These are phyloP conservation scores for Ditylenchus weischeri DNA, from an alignment of 2,888 invertebrate genomes.

Conservation along the genomic window DNA sequence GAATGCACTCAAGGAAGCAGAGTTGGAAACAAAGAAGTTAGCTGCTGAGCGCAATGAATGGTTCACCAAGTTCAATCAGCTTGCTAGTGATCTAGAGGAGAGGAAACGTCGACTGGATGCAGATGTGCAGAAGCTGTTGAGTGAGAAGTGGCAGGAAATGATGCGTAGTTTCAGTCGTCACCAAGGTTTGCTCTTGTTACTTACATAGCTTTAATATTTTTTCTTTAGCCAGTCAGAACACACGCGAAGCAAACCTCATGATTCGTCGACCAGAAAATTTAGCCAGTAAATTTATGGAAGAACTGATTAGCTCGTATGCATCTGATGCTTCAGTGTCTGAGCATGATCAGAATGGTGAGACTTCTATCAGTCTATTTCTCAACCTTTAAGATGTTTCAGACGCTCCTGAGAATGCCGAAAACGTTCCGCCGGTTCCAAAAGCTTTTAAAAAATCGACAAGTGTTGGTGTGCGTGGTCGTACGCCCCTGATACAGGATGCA, in stretches of 20 bases:
- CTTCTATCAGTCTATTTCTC: not conserved
- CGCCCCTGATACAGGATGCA: not conserved
- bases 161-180: not conserved
- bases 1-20: conserved; percentile 1
- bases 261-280: conserved; percentile 5
- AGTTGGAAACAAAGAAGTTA: conserved; percentile 4
- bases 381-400: not conserved
- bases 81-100: not conserved
- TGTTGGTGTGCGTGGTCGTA: not conserved
- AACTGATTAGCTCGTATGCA: not conserved
- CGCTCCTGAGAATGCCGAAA: not conserved
- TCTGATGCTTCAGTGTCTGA: not conserved
- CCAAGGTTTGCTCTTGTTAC: not conserved
- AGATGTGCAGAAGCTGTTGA: conserved; percentile 3
- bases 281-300: not conserved
- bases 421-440: not conserved
- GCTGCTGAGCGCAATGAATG: conserved; percentile 3
- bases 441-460: not conserved
- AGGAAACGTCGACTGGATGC: not conserved
- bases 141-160: not conserved
- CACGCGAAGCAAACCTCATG: not conserved
- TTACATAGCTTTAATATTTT: not conserved
- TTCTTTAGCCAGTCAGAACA: not conserved
- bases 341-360: not conserved
- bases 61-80: not conserved